Percentiles rank a stretch among this genome's conserved stretches.
Conservation (phyloP, 1,140 invertebrate species). For the Brachionus angularis region DNA sequence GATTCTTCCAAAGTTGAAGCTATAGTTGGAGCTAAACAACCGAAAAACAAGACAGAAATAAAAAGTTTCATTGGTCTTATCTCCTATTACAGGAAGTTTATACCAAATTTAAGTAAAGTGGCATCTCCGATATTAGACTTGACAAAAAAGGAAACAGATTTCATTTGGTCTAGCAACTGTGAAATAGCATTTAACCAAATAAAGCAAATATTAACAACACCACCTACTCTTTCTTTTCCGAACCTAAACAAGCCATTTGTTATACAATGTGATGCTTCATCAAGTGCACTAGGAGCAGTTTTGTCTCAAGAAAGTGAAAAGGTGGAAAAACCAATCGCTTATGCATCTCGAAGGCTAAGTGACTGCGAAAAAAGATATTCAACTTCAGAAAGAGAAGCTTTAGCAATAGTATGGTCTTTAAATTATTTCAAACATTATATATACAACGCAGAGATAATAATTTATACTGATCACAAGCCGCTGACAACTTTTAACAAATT, state of each 20-base stretch:
- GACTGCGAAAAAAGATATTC: not conserved
- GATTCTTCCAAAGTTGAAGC: not conserved
- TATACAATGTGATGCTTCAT: constrained; percentile 10
- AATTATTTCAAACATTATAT: constrained; percentile 1
- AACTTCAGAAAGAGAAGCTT: constrained; percentile 15
- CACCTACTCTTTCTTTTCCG: not conserved
- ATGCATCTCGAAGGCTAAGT: not conserved
- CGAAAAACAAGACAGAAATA: not conserved
- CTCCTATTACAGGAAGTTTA: constrained; percentile 48
- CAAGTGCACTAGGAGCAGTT: constrained; percentile 5
- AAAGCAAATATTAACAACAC: not conserved
- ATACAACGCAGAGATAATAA: not conserved
- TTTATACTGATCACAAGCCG: constrained; percentile 24
- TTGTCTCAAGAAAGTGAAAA: not conserved
- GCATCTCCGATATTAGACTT: constrained; percentile 46
- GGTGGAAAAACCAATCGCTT: constrained; percentile 16
- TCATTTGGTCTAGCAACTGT: not conserved
- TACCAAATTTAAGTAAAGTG: constrained; percentile 44
- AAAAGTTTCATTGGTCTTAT: not conserved
- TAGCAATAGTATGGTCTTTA: constrained; percentile 5
- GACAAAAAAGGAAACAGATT: constrained; percentile 50
- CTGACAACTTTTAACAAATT: not conserved
- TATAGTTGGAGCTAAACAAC: not conserved
- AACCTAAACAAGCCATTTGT: not conserved
- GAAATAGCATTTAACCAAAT: not conserved